Conservation (phyloP, 1,140 invertebrate species). For the Periplaneta americana region DNA sequence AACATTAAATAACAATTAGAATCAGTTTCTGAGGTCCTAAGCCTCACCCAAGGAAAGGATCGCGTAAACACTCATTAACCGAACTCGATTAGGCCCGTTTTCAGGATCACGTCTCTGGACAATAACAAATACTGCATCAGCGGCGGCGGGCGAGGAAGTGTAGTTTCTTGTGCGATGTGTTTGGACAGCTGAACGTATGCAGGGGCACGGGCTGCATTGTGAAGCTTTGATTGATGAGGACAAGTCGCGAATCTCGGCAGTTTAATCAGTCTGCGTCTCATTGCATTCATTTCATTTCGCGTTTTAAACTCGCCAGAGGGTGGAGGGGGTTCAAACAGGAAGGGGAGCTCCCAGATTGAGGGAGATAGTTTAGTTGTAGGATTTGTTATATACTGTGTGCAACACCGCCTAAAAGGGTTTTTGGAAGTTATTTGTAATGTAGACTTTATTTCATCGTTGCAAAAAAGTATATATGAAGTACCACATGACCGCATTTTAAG, state of each 20-base stretch:
- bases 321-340: background rate
- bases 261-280: background rate
- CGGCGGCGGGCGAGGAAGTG: too few relatives aligned
- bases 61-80: too few relatives aligned
- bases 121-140: too few relatives aligned
- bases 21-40: too few relatives aligned
- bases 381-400: background rate
- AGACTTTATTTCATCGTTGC: too few relatives aligned
- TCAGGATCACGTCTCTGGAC: too few relatives aligned
- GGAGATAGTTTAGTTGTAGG: background rate
- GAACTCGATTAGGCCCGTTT: too few relatives aligned
- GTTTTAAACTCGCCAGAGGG: background rate
- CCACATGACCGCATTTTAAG: too few relatives aligned
- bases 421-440: background rate
- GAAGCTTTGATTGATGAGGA: background rate
- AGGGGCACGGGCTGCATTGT: background rate
- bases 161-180: background rate
- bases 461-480: too few relatives aligned
- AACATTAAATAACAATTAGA: too few relatives aligned
- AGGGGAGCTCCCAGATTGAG: background rate
- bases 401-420: background rate
- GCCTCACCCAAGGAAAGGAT: too few relatives aligned
- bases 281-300: background rate
- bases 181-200: background rate
- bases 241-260: background rate